Conservation (phyloP, 2,888 invertebrate species). For the Penaeus monodon region DNA sequence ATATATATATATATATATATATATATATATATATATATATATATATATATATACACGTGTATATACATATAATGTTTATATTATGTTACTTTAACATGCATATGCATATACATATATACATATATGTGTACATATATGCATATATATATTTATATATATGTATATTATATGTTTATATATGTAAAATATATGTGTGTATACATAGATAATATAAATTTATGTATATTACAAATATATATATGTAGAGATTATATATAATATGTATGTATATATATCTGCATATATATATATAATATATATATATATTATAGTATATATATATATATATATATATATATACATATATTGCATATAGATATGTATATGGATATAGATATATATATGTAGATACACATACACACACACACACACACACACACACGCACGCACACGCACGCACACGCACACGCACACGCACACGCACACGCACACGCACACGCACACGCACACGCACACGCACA, state of each 20-base stretch:
- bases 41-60: background rate
- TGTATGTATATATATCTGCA: slow-evolving; percentile 5
- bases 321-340: background rate
- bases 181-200: background rate
- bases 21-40: background rate
- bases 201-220: too few relatives aligned
- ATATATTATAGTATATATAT: background rate
- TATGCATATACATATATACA: background rate
- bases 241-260: background rate
- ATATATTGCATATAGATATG: background rate
- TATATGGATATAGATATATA: slow-evolving; percentile 18
- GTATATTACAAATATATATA: too few relatives aligned
- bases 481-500: too few relatives aligned
- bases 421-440: too few relatives aligned
- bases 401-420: too few relatives aligned
- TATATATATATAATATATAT: slow-evolving; percentile 6
- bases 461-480: too few relatives aligned
- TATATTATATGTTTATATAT: slow-evolving; percentile 4
- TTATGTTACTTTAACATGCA: background rate
- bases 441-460: too few relatives aligned
- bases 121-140: background rate
- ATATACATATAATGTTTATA: background rate
- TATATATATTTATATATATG: slow-evolving; percentile 6
- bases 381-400: background rate
- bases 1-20: background rate